Evolutionary conservation across 2,888 invertebrate species (phyloP).

Genomic region (Himalopsyche kuldschensis): DNA sequence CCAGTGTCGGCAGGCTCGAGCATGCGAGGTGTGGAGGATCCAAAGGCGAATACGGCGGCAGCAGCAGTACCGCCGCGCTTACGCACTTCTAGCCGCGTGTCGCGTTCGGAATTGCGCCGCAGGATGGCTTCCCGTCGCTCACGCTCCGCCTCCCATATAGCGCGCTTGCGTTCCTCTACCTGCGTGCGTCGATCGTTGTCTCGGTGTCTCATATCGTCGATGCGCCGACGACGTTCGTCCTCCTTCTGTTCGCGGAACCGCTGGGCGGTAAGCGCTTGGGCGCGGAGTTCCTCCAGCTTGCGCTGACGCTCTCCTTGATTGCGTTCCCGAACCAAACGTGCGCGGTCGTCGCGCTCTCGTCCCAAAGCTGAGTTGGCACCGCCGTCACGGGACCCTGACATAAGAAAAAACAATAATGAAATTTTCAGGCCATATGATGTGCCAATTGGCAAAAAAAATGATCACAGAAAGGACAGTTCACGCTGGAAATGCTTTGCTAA

Average conservation of each 20-base stretch:
- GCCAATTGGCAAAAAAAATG: no score
- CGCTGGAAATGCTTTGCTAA: no score
- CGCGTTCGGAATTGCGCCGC: slow-evolving; percentile 82
- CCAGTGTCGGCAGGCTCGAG: slow-evolving; percentile 80
- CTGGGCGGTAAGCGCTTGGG: slow-evolving; percentile 87
- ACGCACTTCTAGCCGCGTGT: slow-evolving; percentile 78
- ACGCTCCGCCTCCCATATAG: slow-evolving; percentile 86
- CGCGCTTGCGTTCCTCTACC: slow-evolving; percentile 86
- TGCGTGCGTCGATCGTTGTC: slow-evolving; percentile 72
- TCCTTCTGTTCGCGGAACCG: slow-evolving; percentile 87
- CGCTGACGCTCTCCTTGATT: slow-evolving; percentile 88
- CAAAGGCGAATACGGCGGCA: slow-evolving; percentile 81
- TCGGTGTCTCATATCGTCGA: slow-evolving; percentile 78
- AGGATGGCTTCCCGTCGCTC: slow-evolving; percentile 85
- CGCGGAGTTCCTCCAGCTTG: slow-evolving; percentile 85
- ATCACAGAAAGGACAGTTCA: no score
- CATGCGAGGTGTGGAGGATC: slow-evolving; percentile 87
- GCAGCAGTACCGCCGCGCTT: slow-evolving; percentile 75
- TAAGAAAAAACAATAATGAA: background rate
- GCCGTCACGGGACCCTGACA: slow-evolving; percentile 17
- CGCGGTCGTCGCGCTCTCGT: slow-evolving; percentile 65
- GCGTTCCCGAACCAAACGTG: slow-evolving; percentile 77
- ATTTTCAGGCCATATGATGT: no score
- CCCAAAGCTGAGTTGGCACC: slow-evolving; percentile 7
- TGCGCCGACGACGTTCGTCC: slow-evolving; percentile 77